phyloP scores from a whole-genome alignment of 2,888 invertebrate genomes.

The Erebia ligea region DNA sequence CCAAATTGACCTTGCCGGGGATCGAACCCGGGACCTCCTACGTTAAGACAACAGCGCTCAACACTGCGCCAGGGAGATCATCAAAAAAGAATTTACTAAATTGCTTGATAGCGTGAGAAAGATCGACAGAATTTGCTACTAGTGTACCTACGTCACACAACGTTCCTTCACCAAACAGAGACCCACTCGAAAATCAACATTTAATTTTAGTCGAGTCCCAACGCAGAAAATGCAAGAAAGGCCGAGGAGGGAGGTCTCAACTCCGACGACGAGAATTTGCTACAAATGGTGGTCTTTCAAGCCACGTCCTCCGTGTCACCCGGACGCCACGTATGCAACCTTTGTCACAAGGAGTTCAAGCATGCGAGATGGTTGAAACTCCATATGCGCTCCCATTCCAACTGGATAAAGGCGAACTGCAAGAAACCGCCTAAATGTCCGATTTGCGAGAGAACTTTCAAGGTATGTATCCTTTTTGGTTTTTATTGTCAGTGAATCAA shows the following conservation, averaged over 20 bases:
- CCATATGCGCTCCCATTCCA: slow-evolving; percentile 85
- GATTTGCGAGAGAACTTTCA: slow-evolving; percentile 84
- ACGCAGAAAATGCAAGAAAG: slow-evolving; percentile 43
- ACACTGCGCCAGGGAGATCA: too few species aligned
- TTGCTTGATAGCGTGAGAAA: too few species aligned
- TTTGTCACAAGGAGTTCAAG: slow-evolving; percentile 85
- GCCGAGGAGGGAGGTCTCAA: slow-evolving; percentile 60
- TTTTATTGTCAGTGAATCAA: not conserved
- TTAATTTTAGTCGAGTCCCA: slow-evolving; percentile 33
- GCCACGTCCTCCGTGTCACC: slow-evolving; percentile 81
- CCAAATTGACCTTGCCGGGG: too few species aligned
- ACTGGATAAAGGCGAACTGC: slow-evolving; percentile 86
- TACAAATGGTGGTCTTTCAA: slow-evolving; percentile 74
- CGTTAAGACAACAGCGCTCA: too few species aligned
- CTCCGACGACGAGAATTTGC: slow-evolving; percentile 75
- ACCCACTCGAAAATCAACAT: not conserved
- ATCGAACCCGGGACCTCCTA: too few species aligned
- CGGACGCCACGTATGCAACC: slow-evolving; percentile 84
- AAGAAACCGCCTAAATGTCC: slow-evolving; percentile 85
- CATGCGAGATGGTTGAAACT: slow-evolving; percentile 84
- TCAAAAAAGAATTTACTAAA: too few species aligned
- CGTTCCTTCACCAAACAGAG: not conserved
- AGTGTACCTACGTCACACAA: not conserved
- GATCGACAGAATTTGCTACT: too few species aligned
- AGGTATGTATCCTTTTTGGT: not conserved